phyloP scores from a whole-genome alignment of 2,888 invertebrate genomes.

The Epistrophe grossulariae region DNA sequence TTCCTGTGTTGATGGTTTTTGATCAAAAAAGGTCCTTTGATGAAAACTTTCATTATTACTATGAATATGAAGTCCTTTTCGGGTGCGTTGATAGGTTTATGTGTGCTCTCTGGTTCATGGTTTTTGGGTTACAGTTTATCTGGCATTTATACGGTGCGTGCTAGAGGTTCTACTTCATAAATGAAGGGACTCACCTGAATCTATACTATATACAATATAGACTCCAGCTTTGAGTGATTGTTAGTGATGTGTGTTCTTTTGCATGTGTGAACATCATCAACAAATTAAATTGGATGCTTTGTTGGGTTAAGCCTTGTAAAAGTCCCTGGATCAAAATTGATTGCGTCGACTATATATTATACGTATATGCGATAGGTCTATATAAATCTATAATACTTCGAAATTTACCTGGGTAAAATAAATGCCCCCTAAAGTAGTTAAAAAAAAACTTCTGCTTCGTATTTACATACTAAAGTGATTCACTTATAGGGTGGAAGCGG shows the following conservation, averaged over 20 bases:
- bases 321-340: conserved; percentile 43
- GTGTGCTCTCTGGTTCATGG: not conserved
- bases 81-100: conserved; percentile 24
- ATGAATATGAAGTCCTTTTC: not conserved
- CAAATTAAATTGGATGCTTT: conserved; percentile 64
- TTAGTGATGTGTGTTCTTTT: conserved; percentile 35
- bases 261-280: conserved; percentile 49
- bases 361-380: conserved; percentile 12
- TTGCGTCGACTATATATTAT: conserved; percentile 42
- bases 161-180: conserved; percentile 34
- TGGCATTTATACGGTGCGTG: conserved; percentile 29
- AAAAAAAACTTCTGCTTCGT: conserved; percentile 17
- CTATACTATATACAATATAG: not conserved
- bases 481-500: conserved; percentile 50
- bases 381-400: not conserved
- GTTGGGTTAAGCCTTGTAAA: conserved; percentile 49
- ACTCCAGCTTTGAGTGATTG: conserved; percentile 1
- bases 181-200: conserved; percentile 40
- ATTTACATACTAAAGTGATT: conserved; percentile 67
- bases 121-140: conserved; percentile 52
- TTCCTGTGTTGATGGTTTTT: conserved; percentile 26
- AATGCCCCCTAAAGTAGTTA: conserved; percentile 24
- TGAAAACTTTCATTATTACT: conserved; percentile 47
- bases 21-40: conserved; percentile 43
- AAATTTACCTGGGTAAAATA: conserved; percentile 55